Evolutionary conservation across 2,113 vertebrate species (phyloP).

Genomic region (Leiothrix lutea): DNA sequence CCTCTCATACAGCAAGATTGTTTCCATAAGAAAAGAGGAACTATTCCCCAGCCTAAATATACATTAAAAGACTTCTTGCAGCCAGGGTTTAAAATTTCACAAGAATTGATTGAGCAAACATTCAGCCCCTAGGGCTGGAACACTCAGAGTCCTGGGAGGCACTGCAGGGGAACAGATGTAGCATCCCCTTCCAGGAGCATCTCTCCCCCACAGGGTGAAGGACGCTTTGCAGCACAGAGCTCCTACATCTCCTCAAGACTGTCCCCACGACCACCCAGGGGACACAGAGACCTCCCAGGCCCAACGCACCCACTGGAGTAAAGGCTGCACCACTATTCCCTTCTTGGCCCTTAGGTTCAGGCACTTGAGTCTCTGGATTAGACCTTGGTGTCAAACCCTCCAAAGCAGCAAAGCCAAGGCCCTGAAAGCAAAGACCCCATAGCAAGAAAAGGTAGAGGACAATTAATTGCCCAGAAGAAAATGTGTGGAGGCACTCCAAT

Average conservation of each 20-base stretch:
- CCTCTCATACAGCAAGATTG: neutral
- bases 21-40: neutral
- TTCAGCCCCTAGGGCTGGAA: neutral
- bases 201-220: rapidly evolving
- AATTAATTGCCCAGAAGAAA: neutral
- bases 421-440: neutral
- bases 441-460: neutral
- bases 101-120: rapidly evolving
- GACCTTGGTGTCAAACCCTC: neutral
- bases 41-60: neutral
- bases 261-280: neutral
- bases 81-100: neutral
- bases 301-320: neutral
- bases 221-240: neutral
- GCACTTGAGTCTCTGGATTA: neutral
- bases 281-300: neutral
- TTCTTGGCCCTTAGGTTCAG: neutral
- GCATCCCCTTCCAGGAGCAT: neutral
- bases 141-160: rapidly evolving
- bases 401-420: neutral
- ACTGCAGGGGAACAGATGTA: rapidly evolving
- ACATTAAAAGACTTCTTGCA: neutral
- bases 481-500: neutral
- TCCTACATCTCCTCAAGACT: neutral
- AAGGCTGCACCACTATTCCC: neutral